Percentiles rank a stretch among this genome's conserved stretches.
These are phyloP conservation scores for Psittacara wagleri DNA, from an alignment of 2,113 vertebrate species.

Conservation along the genomic window DNA sequence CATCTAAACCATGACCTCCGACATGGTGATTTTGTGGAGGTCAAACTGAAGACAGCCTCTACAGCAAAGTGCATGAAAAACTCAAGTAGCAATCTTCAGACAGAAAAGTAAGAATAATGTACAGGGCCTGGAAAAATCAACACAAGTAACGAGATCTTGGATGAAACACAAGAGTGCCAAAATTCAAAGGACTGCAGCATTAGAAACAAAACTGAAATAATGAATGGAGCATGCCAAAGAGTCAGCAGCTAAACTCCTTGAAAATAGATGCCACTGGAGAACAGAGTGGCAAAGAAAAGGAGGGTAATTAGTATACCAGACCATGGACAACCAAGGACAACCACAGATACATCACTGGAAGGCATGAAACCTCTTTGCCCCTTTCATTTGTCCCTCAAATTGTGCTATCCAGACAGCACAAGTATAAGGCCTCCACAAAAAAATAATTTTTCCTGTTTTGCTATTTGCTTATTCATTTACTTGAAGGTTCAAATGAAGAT, in stretches of 20 bases:
- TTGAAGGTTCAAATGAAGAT: background rate
- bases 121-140: background rate
- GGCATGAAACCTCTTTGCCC: conserved; percentile 56
- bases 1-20: background rate
- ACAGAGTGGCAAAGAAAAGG: conserved; percentile 43
- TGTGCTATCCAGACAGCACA: background rate
- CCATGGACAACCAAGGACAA: conserved; percentile 34
- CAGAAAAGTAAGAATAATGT: background rate
- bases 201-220: conserved; percentile 45
- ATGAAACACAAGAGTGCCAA: background rate
- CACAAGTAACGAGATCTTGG: background rate
- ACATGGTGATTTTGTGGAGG: background rate
- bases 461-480: background rate
- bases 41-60: conserved; percentile 6
- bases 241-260: conserved; percentile 38
- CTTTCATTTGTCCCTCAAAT: conserved; percentile 43
- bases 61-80: background rate
- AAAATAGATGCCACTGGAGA: conserved; percentile 28
- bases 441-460: background rate
- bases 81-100: background rate
- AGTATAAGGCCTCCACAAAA: background rate
- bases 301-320: conserved; percentile 46
- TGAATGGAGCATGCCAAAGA: conserved; percentile 39
- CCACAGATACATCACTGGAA: conserved; percentile 46
- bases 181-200: conserved; percentile 31